phyloP scores from a whole-genome alignment of 2,888 invertebrate species.

The Lampropteryx suffumata region DNA sequence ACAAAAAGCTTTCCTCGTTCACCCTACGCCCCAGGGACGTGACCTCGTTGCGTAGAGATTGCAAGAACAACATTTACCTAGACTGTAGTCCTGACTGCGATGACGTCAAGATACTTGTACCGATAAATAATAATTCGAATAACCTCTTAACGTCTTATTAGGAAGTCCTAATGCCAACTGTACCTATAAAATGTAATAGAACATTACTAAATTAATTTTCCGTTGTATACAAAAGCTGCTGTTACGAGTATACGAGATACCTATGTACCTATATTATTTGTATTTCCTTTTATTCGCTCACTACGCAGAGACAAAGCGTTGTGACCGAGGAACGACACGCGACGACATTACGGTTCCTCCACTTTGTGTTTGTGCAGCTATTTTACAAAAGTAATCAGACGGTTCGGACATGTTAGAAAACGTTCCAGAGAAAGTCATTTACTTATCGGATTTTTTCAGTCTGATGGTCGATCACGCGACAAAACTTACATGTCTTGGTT shows the following conservation, averaged over 20 bases:
- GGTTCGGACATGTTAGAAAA: slow-evolving; percentile 27
- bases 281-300: slow-evolving; percentile 40
- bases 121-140: too few species aligned
- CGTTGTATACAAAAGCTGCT: slow-evolving; percentile 27
- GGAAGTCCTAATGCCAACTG: slow-evolving; percentile 7
- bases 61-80: slow-evolving; percentile 56
- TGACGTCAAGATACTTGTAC: slow-evolving; percentile 47
- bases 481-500: slow-evolving; percentile 12
- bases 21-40: slow-evolving; percentile 51
- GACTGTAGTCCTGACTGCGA: slow-evolving; percentile 44
- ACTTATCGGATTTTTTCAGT: slow-evolving; percentile 15
- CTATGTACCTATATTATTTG: slow-evolving; percentile 36
- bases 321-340: too few species aligned
- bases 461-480: slow-evolving; percentile 29
- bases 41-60: slow-evolving; percentile 59
- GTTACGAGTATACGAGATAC: too few species aligned
- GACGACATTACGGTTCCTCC: too few species aligned
- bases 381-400: slow-evolving; percentile 26
- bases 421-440: slow-evolving; percentile 29
- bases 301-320: slow-evolving; percentile 23
- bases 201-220: too few species aligned
- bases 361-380: slow-evolving; percentile 19
- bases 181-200: slow-evolving; percentile 1
- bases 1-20: slow-evolving; percentile 62
- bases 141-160: slow-evolving; percentile 9